These are phyloP conservation scores for Okapia johnstoni DNA, from an alignment of 2,113 vertebrate species.

Conservation along the genomic window DNA sequence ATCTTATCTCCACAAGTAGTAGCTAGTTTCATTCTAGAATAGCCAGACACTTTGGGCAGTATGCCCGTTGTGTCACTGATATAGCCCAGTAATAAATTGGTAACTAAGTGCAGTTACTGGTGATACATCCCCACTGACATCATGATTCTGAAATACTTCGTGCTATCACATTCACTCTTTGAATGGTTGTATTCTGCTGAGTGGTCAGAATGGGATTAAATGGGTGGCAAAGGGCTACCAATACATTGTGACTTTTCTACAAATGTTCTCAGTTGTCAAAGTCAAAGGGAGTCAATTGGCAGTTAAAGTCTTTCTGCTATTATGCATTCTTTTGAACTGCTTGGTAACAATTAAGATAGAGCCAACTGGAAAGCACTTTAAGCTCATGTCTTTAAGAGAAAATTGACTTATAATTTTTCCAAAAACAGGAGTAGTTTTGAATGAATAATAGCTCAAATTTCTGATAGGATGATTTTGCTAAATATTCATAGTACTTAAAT, in stretches of 20 bases:
- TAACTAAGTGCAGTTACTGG: background rate
- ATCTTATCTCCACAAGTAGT: background rate
- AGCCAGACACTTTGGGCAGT: background rate
- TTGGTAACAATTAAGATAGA: background rate
- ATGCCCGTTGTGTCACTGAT: background rate
- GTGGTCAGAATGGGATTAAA: background rate
- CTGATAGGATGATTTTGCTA: background rate
- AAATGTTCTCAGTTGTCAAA: background rate
- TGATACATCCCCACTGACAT: background rate
- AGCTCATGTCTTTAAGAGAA: background rate
- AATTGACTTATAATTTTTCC: background rate
- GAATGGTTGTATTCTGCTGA: background rate
- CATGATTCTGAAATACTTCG: background rate
- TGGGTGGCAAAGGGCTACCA: background rate
- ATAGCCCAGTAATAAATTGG: background rate
- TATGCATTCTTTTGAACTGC: background rate
- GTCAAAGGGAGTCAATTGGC: background rate
- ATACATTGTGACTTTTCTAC: background rate
- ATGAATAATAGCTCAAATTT: background rate
- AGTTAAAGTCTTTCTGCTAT: background rate
- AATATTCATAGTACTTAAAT: background rate
- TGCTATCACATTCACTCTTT: background rate
- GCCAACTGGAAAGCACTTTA: background rate
- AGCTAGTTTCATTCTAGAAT: background rate
- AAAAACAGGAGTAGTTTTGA: background rate